A percentile compares a stretch with the other conserved stretches of the same genome.
These are phyloP conservation scores for Alloscopus bannaensis DNA, from an alignment of 2,888 invertebrate genomes.

Conservation along the genomic window DNA sequence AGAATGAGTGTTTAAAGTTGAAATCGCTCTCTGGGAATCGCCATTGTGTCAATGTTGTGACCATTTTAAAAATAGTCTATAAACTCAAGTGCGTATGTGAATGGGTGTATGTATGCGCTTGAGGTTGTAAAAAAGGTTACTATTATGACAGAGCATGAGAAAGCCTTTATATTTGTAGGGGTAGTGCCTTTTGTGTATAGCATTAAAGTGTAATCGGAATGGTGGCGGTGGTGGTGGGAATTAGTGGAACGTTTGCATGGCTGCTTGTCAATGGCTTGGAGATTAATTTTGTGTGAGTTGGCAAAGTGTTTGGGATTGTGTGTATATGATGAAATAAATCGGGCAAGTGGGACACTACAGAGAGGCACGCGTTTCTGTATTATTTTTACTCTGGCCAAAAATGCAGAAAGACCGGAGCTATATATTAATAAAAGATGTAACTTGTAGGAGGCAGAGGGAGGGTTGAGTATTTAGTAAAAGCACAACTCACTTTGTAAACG, in stretches of 20 bases:
- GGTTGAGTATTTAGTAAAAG: conserved; percentile 19
- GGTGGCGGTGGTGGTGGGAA: conserved; percentile 50
- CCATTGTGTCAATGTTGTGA: too few relatives aligned
- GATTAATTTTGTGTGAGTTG: conserved; percentile 66
- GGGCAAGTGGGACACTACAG: conserved; percentile 56
- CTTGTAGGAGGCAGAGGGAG: conserved; percentile 30
- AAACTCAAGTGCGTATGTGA: too few relatives aligned
- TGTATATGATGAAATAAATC: conserved; percentile 69
- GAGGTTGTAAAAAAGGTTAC: too few relatives aligned
- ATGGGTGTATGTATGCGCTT: too few relatives aligned
- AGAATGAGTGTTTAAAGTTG: too few relatives aligned
- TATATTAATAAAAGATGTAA: conserved; percentile 17
- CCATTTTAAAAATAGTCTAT: too few relatives aligned
- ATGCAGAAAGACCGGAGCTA: neutral
- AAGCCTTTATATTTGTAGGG: too few relatives aligned
- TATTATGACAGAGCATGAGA: too few relatives aligned
- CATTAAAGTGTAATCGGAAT: neutral
- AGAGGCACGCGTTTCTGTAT: conserved; percentile 29
- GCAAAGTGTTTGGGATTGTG: conserved; percentile 66
- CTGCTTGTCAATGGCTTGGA: conserved; percentile 65
- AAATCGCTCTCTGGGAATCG: too few relatives aligned
- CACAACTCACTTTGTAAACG: conserved; percentile 12
- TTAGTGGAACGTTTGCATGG: conserved; percentile 63
- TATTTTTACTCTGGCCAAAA: conserved; percentile 3
- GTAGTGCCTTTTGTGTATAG: conserved; percentile 13